These are phyloP conservation scores for Luperina nickerlii DNA, from an alignment of 2,888 invertebrate species.

Conservation along the genomic window DNA sequence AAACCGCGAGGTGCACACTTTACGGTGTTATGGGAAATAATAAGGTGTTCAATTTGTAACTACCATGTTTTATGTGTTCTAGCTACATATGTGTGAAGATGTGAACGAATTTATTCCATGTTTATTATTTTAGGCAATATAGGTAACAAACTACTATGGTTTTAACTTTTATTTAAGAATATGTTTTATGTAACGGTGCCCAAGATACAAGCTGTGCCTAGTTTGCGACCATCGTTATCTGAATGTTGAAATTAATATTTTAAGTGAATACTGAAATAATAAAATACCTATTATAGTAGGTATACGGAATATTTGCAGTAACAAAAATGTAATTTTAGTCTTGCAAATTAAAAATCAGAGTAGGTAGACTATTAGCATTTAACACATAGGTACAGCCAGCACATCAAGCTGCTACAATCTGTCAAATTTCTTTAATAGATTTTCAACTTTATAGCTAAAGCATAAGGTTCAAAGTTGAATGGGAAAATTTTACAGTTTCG, in stretches of 20 bases:
- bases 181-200: neutral
- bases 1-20: conserved; percentile 32
- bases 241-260: neutral
- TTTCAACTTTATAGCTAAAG: too few relatives aligned
- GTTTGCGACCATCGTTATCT: neutral
- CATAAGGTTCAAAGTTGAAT: too few relatives aligned
- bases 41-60: conserved; percentile 40
- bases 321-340: too few relatives aligned
- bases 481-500: too few relatives aligned
- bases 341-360: too few relatives aligned
- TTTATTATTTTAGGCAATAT: neutral
- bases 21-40: conserved; percentile 35
- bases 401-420: too few relatives aligned
- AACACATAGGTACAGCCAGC: too few relatives aligned
- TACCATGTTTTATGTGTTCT: conserved; percentile 4
- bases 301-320: too few relatives aligned
- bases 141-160: neutral
- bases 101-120: conserved; percentile 5
- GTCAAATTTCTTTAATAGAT: too few relatives aligned
- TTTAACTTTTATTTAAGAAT: neutral
- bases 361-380: neutral
- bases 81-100: conserved; percentile 1
- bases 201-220: neutral
- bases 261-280: too few relatives aligned
- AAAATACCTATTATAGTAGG: too few relatives aligned